A percentile compares a stretch with the other conserved stretches of the same genome.
Evolutionary conservation across 1,140 invertebrate species (phyloP).

Genomic region (Bombus polaris): DNA sequence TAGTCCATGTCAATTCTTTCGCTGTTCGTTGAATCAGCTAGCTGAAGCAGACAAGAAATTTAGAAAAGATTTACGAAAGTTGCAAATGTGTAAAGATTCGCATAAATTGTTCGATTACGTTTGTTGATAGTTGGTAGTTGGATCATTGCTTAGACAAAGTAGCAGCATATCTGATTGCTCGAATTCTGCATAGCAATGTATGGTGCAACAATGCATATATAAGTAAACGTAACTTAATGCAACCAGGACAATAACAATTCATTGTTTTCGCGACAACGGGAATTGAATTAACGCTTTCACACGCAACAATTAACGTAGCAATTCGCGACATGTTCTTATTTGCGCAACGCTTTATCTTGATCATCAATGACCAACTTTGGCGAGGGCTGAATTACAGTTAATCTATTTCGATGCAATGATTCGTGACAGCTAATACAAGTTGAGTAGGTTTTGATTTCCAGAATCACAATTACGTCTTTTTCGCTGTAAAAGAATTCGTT

Average conservation of each 20-base stretch:
- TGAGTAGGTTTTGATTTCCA: background rate
- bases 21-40: slow-evolving; percentile 70
- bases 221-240: slow-evolving; percentile 35
- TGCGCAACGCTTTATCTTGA: slow-evolving; percentile 37
- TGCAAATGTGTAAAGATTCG: background rate
- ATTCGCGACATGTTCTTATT: slow-evolving; percentile 26
- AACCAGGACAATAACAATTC: slow-evolving; percentile 23
- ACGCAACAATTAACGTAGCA: slow-evolving; percentile 32
- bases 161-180: background rate
- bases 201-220: background rate
- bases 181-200: slow-evolving; percentile 9
- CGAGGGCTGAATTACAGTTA: slow-evolving; percentile 32
- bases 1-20: slow-evolving; percentile 74
- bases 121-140: background rate
- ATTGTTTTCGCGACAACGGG: slow-evolving; percentile 29
- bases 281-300: slow-evolving; percentile 56
- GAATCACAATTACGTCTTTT: background rate
- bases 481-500: no score
- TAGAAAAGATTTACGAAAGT: background rate
- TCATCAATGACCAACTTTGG: slow-evolving; percentile 42
- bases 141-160: background rate
- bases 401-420: slow-evolving; percentile 52
- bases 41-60: slow-evolving; percentile 61
- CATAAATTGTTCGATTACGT: background rate
- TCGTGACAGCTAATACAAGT: slow-evolving; percentile 23